Evolutionary conservation across 2,797 vertebrate genomes (phyloP).

Genomic region (Ptychobarbus kaznakovi): DNA sequence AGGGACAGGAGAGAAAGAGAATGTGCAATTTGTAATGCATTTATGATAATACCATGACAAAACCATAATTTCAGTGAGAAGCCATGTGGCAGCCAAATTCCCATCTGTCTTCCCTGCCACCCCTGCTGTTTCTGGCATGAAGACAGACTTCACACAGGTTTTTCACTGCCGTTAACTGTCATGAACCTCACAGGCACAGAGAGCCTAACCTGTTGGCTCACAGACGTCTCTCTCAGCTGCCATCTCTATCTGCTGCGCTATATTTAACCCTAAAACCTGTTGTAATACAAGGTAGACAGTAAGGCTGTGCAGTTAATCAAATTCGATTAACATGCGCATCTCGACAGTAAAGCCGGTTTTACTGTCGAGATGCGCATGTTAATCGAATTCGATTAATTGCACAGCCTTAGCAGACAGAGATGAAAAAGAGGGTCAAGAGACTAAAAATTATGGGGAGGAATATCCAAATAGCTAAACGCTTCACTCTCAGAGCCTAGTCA

Average conservation of each 20-base stretch:
- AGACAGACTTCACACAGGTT: constrained; percentile 40
- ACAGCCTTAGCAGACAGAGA: background rate
- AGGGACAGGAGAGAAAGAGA: constrained; percentile 30
- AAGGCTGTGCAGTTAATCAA: too few relatives aligned
- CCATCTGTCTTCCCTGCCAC: constrained; percentile 51
- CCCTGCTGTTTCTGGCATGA: constrained; percentile 29
- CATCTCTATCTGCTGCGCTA: constrained; percentile 21
- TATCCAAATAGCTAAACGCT: background rate
- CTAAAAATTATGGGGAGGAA: background rate
- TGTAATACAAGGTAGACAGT: background rate
- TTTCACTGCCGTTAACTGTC: constrained; percentile 14
- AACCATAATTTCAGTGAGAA: constrained; percentile 54
- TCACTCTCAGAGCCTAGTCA: background rate
- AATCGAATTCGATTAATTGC: too few relatives aligned
- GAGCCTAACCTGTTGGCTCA: constrained; percentile 54
- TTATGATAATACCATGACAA: constrained; percentile 62
- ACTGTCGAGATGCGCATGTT: too few relatives aligned
- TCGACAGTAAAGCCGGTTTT: too few relatives aligned
- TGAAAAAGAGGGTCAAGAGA: constrained; percentile 10
- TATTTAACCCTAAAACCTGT: constrained; percentile 35
- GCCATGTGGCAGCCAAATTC: constrained; percentile 51
- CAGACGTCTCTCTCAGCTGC: constrained; percentile 24
- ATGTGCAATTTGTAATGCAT: constrained; percentile 48
- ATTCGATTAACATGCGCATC: too few relatives aligned
- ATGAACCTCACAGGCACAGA: constrained; percentile 43